Percentiles rank a stretch among this genome's conserved stretches.
Evolutionary conservation across 2,797 vertebrate species (phyloP).

Genomic region (Tolypeutes matacus): DNA sequence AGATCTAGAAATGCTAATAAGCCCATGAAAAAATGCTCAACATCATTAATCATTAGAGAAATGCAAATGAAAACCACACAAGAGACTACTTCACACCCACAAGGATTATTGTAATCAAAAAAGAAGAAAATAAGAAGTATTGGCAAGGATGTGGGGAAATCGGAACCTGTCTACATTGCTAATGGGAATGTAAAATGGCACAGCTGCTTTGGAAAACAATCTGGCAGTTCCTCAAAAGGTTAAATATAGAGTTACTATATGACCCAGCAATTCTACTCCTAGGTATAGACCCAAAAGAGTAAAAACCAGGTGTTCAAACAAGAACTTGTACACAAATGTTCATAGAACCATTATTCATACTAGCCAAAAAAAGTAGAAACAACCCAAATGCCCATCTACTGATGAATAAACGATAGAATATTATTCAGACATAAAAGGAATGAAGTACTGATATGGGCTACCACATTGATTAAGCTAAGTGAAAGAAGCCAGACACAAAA

Average conservation of each 20-base stretch:
- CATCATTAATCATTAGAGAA: slow-evolving; percentile 51
- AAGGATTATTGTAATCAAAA: background rate
- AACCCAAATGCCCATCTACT: slow-evolving; percentile 21
- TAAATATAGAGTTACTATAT: slow-evolving; percentile 48
- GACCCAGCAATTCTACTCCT: slow-evolving; percentile 20
- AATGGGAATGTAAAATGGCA: slow-evolving; percentile 34
- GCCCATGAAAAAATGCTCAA: slow-evolving; percentile 57
- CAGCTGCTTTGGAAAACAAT: slow-evolving; percentile 53
- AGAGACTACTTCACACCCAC: slow-evolving; percentile 38
- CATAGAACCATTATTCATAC: slow-evolving; percentile 25
- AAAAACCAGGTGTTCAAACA: slow-evolving; percentile 35
- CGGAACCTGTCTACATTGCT: slow-evolving; percentile 18
- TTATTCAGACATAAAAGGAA: slow-evolving; percentile 56
- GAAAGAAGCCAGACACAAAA: slow-evolving; percentile 51
- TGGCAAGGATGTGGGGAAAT: slow-evolving; percentile 27
- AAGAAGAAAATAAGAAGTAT: slow-evolving; percentile 43
- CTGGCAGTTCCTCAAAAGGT: slow-evolving; percentile 32
- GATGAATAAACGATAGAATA: slow-evolving; percentile 48
- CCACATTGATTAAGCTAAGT: background rate
- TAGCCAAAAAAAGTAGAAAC: slow-evolving; percentile 27
- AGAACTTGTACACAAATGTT: slow-evolving; percentile 43
- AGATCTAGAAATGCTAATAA: slow-evolving; percentile 35
- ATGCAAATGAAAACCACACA: slow-evolving; percentile 61
- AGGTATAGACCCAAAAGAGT: slow-evolving; percentile 15
- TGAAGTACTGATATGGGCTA: slow-evolving; percentile 2